These are phyloP conservation scores for Bombus haemorrhoidalis DNA, from an alignment of 1,140 invertebrate species.

Conservation along the genomic window DNA sequence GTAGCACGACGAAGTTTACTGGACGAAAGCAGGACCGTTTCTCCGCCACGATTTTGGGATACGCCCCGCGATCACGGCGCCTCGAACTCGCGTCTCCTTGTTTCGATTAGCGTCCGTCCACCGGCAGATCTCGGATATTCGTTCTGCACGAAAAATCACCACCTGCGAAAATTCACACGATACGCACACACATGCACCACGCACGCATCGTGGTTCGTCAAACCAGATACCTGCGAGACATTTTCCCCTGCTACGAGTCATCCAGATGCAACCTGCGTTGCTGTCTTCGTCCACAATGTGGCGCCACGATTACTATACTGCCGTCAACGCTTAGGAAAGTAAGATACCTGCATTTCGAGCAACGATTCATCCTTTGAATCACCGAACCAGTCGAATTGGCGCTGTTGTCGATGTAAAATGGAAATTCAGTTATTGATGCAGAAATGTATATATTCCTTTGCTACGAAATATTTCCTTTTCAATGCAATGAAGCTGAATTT, in stretches of 20 bases:
- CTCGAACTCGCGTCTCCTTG: slow-evolving; percentile 39
- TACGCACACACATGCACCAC: slow-evolving; percentile 53
- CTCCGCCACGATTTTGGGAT: slow-evolving; percentile 64
- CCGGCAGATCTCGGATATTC: slow-evolving; percentile 35
- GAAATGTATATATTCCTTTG: not conserved
- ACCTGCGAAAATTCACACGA: slow-evolving; percentile 73
- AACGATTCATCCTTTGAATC: not conserved
- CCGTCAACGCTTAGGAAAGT: not conserved
- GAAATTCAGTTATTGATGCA: not conserved
- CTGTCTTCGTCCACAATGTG: not conserved
- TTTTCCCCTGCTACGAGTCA: slow-evolving; percentile 42
- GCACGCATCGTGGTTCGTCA: slow-evolving; percentile 57
- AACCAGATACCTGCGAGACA: slow-evolving; percentile 57
- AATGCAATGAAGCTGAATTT: not conserved
- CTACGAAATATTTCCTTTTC: not conserved
- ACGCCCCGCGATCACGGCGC: slow-evolving; percentile 67
- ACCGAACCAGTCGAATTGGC: not conserved
- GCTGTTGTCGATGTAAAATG: not conserved
- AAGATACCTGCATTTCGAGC: not conserved
- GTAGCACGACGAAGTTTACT: slow-evolving; percentile 31
- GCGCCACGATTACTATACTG: slow-evolving; percentile 14
- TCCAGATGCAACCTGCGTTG: not conserved
- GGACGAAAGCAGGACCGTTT: slow-evolving; percentile 33
- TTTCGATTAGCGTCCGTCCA: slow-evolving; percentile 34
- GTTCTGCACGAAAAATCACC: slow-evolving; percentile 66